Conservation (phyloP, 2,113 vertebrate species). For the Leptodactylus fuscus region DNA sequence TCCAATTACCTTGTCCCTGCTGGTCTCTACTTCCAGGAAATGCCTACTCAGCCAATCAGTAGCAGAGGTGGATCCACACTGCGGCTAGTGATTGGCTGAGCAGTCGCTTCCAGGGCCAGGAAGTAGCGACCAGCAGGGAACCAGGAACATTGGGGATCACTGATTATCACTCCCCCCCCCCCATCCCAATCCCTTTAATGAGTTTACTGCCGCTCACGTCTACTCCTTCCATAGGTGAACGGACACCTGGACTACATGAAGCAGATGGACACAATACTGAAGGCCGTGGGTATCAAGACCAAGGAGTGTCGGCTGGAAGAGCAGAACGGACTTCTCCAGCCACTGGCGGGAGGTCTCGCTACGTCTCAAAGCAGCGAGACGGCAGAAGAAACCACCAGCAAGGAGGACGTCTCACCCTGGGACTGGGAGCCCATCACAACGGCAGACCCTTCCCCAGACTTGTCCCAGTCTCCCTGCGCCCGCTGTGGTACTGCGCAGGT, state of each 20-base stretch:
- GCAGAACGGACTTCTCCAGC: slow-evolving; percentile 41
- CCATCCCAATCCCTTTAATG: too few species aligned
- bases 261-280: slow-evolving; percentile 92
- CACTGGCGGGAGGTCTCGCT: too few species aligned
- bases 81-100: too few species aligned
- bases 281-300: slow-evolving; percentile 86
- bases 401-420: neutral
- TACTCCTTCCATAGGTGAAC: slow-evolving; percentile 76
- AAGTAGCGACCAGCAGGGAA: too few species aligned
- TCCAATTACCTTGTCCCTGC: too few species aligned
- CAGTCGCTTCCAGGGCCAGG: too few species aligned
- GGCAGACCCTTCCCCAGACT: neutral
- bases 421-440: slow-evolving; percentile 41
- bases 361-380: rapidly evolving
- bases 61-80: too few species aligned
- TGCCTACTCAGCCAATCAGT: too few species aligned
- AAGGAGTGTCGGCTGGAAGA: slow-evolving; percentile 71
- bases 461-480: rapidly evolving
- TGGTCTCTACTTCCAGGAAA: too few species aligned
- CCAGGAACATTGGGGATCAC: too few species aligned
- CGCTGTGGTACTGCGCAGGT: neutral
- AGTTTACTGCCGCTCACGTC: too few species aligned
- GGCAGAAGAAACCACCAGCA: neutral
- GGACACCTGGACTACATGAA: slow-evolving; percentile 97
- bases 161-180: too few species aligned